phyloP scores from a whole-genome alignment of 92 coral and sea anemone genomes.

The Epizoanthus illoricatus region DNA sequence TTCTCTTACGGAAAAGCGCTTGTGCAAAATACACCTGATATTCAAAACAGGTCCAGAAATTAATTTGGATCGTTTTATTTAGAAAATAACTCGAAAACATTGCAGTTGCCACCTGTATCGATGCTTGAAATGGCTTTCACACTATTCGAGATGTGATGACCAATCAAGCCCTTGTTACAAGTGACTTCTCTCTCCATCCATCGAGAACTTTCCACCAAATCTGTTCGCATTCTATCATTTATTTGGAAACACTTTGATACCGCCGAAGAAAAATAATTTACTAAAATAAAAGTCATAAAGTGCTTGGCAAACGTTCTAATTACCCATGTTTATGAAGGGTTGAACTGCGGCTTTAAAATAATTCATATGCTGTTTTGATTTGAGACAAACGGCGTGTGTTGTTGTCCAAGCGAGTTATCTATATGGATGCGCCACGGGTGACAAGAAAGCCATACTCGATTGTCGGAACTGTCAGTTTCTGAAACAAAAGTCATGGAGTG shows the following conservation, averaged over 20 bases:
- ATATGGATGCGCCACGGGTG: conserved; percentile 29
- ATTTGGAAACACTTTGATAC: neutral
- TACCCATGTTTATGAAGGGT: conserved; percentile 8
- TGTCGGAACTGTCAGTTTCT: conserved; percentile 24
- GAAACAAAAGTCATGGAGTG: conserved; percentile 33
- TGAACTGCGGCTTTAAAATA: conserved; percentile 1
- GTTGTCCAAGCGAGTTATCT: conserved; percentile 24
- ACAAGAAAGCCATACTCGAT: conserved; percentile 15
- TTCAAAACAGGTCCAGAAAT: neutral
- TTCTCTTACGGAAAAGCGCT: neutral
- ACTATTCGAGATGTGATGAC: conserved; percentile 5
- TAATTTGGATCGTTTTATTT: conserved; percentile 15
- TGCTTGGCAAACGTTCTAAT: conserved; percentile 18
- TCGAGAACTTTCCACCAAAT: neutral
- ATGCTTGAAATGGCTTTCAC: neutral
- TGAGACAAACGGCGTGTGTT: conserved; percentile 18
- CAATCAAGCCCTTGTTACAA: conserved; percentile 2
- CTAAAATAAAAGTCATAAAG: conserved; percentile 11
- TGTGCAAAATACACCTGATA: neutral
- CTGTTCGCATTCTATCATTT: neutral
- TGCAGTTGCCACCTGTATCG: neutral
- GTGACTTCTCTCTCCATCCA: neutral
- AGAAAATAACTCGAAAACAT: neutral
- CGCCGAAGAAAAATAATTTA: conserved; percentile 13
- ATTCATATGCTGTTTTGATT: conserved; percentile 11